Percentiles rank a stretch among this genome's conserved stretches.
Conservation (phyloP, 2,797 vertebrate genomes). For the Myotis pilosus region DNA sequence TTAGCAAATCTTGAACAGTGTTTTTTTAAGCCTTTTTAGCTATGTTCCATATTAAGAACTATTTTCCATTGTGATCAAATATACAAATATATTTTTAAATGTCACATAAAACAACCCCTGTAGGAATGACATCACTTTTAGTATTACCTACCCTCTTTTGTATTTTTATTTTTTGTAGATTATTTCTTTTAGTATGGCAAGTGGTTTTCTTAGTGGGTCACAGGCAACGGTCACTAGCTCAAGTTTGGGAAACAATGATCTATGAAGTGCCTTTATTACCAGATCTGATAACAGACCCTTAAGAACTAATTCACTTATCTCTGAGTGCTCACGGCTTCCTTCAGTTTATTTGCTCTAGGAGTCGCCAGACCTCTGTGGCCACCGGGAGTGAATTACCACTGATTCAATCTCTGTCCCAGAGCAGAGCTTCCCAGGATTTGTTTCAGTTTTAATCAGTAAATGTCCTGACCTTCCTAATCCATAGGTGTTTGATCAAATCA, state of each 20-base stretch:
- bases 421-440: neutral
- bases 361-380: neutral
- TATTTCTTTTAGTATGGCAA: neutral
- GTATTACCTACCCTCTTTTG: neutral
- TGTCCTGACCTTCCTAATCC: neutral
- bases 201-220: neutral
- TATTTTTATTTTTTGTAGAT: neutral
- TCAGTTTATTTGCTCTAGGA: neutral
- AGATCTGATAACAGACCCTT: neutral
- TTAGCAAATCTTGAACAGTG: neutral
- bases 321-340: neutral
- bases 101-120: neutral
- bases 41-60: neutral
- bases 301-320: neutral
- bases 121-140: neutral
- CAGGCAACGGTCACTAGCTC: neutral
- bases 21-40: neutral
- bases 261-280: neutral
- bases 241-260: neutral
- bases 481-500: neutral
- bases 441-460: neutral
- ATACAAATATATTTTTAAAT: neutral
- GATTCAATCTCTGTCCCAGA: neutral
- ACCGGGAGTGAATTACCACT: neutral
- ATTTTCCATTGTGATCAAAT: neutral